Evolutionary conservation across 2,888 invertebrate genomes (phyloP), one percentile per base, ranked within the genome.

Genomic region (Caenorhabditis sp.): DNA sequence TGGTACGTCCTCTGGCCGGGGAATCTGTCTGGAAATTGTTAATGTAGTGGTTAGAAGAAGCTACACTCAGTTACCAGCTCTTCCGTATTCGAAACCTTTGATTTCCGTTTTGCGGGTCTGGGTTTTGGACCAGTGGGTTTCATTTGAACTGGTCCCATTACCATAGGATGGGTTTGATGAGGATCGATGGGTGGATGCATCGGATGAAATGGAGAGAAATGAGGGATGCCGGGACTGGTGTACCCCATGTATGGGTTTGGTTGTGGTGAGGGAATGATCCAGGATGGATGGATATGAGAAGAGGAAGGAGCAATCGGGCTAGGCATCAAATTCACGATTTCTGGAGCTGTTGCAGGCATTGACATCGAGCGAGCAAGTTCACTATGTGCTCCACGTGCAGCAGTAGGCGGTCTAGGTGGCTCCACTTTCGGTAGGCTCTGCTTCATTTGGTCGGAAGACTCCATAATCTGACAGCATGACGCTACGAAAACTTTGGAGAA

Each of bases 401-500:
- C 31, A 38, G 10, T 38, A 6, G 38, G 8, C 2, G 2, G 14
- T 28, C 51, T n/a, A 19, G 47, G 47, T 5, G 19, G 47, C 7
- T 47, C 47, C 10, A 19, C 19, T 47, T 47, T 47, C 19, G 47
- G 8, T 14, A 5, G 47, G 2, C 5, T 6, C 16, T 49, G 41
- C 49, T n/a, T 51, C 6, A 68, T 54, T 2, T 47, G 51, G 14
- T 75, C 74, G 0, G 64, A 47, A 0, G 64, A 44, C n/a, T 75
- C 74, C 47, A 75, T 41, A n/a, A 75, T 75, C 19, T 75, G 74
- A 66, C 22, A 56, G 41, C 74, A 75, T 0, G 75, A 68, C 8
- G 58, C 47, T 0, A 76, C 68, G n/a, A 76, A 68, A 0, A 76
- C 49, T 26, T 56, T 58, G 2, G 58, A 58, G 24, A 76, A 76